Conservation (phyloP, 2,888 invertebrate species). For the Lasius fuliginosus region DNA sequence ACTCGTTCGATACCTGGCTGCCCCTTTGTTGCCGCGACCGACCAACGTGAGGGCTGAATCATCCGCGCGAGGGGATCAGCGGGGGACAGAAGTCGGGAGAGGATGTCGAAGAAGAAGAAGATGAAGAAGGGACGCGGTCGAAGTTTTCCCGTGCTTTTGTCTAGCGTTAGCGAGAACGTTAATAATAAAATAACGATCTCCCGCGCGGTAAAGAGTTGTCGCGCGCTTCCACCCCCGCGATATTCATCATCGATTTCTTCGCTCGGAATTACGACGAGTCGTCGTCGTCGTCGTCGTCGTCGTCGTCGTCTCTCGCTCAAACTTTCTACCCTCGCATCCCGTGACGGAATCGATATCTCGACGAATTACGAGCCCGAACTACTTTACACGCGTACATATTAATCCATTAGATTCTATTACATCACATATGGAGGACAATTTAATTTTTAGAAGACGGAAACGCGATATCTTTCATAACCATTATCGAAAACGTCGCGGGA, state of each 20-base stretch:
- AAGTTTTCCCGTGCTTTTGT: constrained; percentile 85
- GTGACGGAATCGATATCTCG: constrained; percentile 19
- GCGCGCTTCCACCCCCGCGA: constrained; percentile 14
- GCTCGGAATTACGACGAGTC: constrained; percentile 28
- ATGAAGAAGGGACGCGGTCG: constrained; percentile 60
- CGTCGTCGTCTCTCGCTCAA: constrained; percentile 2
- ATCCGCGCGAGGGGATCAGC: constrained; percentile 63
- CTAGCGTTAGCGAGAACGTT: constrained; percentile 80
- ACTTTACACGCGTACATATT: constrained; percentile 43
- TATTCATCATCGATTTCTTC: constrained; percentile 53
- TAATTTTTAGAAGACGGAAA: constrained; percentile 49
- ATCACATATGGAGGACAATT: constrained; percentile 3
- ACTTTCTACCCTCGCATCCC: neutral
- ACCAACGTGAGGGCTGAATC: constrained; percentile 72
- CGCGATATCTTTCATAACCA: constrained; percentile 45
- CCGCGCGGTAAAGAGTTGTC: constrained; percentile 63
- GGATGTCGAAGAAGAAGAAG: constrained; percentile 47
- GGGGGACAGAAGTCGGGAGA: constrained; percentile 56
- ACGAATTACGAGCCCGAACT: neutral
- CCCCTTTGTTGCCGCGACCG: constrained; percentile 83
- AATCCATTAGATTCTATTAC: constrained; percentile 47
- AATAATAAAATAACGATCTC: constrained; percentile 65
- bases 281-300: neutral
- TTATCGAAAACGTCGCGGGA: constrained; percentile 56
- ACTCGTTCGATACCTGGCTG: constrained; percentile 84